Evolutionary conservation across 1,140 invertebrate genomes (phyloP).

Genomic region (Stegodyphus mimosarum): DNA sequence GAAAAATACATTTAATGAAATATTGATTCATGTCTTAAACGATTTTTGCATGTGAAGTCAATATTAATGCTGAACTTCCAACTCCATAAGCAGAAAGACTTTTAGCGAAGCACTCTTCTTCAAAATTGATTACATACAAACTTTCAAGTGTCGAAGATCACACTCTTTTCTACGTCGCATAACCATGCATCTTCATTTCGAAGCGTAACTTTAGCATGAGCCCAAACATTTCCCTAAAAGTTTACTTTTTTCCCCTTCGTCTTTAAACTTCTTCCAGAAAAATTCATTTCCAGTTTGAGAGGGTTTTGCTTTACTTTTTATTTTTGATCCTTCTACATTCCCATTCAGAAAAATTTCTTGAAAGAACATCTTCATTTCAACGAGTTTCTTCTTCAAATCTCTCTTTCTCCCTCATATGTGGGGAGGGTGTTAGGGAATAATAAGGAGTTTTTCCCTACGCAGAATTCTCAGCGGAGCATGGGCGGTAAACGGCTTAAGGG

Average conservation of each 20-base stretch:
- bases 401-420: slow-evolving; percentile 4
- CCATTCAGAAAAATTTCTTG: background rate
- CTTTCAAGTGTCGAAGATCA: background rate
- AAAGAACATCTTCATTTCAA: slow-evolving; percentile 40
- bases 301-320: too few species aligned
- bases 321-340: too few species aligned
- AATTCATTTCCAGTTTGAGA: background rate
- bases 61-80: too few species aligned
- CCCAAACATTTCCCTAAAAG: slow-evolving; percentile 7
- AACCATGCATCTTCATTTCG: slow-evolving; percentile 1
- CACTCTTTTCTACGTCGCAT: background rate
- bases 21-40: too few species aligned
- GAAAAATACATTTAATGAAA: too few species aligned
- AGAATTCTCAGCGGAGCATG: background rate
- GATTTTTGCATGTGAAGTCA: too few species aligned
- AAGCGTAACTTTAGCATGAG: background rate
- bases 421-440: slow-evolving; percentile 12
- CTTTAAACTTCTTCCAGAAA: slow-evolving; percentile 17
- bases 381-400: background rate
- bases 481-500: slow-evolving; percentile 36
- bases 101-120: background rate
- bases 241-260: slow-evolving; percentile 17
- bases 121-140: background rate
- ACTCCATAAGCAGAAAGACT: too few species aligned
- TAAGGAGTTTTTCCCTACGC: slow-evolving; percentile 24